phyloP scores from a whole-genome alignment of 1,140 invertebrate genomes.

The Drosophila nannoptera region DNA sequence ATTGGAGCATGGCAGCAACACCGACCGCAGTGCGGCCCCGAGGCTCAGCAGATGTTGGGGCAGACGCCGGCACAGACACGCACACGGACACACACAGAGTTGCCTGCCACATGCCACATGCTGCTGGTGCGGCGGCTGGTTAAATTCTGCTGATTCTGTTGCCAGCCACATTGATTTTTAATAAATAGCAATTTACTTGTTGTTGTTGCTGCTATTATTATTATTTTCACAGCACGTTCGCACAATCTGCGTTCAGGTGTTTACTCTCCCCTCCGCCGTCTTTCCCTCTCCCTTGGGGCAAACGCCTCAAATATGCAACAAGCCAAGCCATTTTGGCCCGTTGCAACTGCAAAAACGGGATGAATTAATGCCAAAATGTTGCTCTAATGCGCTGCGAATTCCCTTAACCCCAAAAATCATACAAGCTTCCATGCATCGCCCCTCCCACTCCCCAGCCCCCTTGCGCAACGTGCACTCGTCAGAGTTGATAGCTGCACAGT shows the following conservation, averaged over 20 bases:
- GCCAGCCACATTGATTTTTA: constrained; percentile 68
- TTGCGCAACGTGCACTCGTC: neutral
- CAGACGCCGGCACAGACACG: constrained; percentile 10
- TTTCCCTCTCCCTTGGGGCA: neutral
- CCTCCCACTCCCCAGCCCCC: neutral
- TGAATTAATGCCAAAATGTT: constrained; percentile 38
- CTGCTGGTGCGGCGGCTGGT: constrained; percentile 55
- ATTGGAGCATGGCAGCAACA: constrained; percentile 56
- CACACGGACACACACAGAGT: constrained; percentile 2
- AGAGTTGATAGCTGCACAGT: constrained; percentile 12
- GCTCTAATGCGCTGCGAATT: constrained; percentile 29
- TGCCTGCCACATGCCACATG: constrained; percentile 15
- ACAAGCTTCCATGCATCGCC: neutral
- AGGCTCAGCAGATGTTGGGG: constrained; percentile 30
- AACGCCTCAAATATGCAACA: constrained; percentile 65
- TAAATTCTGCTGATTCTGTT: constrained; percentile 72
- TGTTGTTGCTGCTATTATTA: constrained; percentile 49
- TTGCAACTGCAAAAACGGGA: constrained; percentile 11
- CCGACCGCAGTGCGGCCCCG: constrained; percentile 30
- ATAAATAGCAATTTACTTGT: constrained; percentile 72
- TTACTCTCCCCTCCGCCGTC: constrained; percentile 13
- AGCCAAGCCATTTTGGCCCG: constrained; percentile 18
- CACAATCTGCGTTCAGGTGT: constrained; percentile 36
- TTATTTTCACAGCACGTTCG: constrained; percentile 64
- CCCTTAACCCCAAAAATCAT: constrained; percentile 4